phyloP scores from a whole-genome alignment of 2,113 vertebrate species.

The Patagioenas fasciata region DNA sequence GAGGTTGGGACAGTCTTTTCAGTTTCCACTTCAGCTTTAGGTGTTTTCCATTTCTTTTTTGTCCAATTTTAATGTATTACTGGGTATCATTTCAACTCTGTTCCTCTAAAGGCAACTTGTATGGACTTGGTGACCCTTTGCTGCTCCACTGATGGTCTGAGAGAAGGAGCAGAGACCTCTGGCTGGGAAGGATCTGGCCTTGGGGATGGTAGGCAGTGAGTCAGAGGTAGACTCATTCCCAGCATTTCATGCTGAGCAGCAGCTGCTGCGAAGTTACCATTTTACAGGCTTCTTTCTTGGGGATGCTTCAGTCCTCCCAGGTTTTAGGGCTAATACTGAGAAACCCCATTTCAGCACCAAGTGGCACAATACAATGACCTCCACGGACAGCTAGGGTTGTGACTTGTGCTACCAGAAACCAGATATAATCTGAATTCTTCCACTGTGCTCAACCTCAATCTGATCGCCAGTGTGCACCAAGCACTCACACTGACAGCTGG shows the following conservation, averaged over 20 bases:
- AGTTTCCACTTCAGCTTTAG: background rate
- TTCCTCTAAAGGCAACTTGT: background rate
- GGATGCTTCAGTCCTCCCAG: background rate
- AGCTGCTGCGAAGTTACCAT: background rate
- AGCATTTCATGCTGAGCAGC: background rate
- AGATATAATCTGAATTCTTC: background rate
- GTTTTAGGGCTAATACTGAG: background rate
- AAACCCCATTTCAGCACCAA: background rate
- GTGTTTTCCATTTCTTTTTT: background rate
- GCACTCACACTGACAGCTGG: rapidly evolving
- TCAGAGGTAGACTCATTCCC: background rate
- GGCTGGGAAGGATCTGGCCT: background rate
- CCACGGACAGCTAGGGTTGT: background rate
- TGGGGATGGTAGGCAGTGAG: background rate
- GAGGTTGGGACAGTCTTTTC: background rate
- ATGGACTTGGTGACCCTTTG: background rate
- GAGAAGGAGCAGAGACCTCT: background rate
- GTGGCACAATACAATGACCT: rapidly evolving
- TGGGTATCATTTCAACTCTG: background rate
- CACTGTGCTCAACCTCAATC: background rate
- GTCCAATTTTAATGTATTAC: background rate
- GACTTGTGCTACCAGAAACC: background rate
- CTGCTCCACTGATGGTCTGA: background rate
- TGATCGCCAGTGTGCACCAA: rapidly evolving
- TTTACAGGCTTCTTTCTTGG: background rate